Evolutionary conservation across 2,113 vertebrate species (phyloP).

Genomic region (Pagrus major): DNA sequence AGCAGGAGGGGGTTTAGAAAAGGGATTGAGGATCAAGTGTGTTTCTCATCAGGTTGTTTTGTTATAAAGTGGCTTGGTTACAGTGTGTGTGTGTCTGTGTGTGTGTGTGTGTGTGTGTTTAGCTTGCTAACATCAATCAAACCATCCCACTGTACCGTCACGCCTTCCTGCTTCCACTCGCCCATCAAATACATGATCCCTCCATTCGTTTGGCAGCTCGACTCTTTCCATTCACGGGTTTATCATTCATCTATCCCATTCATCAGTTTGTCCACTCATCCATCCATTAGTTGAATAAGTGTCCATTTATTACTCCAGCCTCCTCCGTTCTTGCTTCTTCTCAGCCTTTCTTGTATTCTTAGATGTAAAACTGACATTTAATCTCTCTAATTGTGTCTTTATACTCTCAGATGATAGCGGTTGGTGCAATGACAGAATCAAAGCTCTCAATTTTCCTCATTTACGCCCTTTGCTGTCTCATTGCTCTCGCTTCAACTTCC

Average conservation of each 20-base stretch:
- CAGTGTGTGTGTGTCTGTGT: neutral
- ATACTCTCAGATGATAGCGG: neutral
- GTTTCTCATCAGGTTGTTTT: conserved; percentile 11
- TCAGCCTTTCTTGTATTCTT: neutral
- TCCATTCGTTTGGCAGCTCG: conserved; percentile 11
- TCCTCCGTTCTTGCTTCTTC: neutral
- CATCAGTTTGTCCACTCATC: conserved; percentile 31
- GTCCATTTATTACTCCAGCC: neutral
- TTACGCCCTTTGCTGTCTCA: neutral
- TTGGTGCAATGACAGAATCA: too few relatives aligned
- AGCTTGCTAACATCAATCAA: conserved; percentile 8
- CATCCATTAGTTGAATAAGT: conserved; percentile 10
- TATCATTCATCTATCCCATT: conserved; percentile 31
- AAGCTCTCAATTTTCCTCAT: neutral
- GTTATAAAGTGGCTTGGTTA: neutral
- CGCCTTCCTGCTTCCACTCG: conserved; percentile 7
- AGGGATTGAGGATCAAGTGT: conserved; percentile 30
- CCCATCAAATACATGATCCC: neutral
- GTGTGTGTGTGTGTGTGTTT: conserved; percentile 9
- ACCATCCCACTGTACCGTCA: neutral
- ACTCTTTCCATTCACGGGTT: neutral
- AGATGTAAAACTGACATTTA: neutral
- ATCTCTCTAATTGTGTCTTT: neutral
- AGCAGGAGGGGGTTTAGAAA: conserved; percentile 2
- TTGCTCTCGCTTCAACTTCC: neutral